Conservation (phyloP, 2,888 invertebrate species). For the Netelia virgata region DNA sequence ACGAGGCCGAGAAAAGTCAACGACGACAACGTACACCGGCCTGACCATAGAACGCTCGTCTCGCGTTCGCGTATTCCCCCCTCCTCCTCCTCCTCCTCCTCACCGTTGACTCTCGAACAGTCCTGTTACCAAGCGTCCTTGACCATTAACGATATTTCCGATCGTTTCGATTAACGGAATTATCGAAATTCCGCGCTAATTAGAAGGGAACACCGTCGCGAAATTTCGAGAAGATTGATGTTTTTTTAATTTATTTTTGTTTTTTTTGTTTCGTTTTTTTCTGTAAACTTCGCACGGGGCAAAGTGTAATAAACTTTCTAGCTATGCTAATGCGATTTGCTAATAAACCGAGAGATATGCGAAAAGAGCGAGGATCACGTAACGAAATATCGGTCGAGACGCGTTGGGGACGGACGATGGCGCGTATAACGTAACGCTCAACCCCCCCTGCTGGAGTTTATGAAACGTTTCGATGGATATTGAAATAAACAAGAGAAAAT, state of each 20-base stretch:
- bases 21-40: slow-evolving; percentile 25
- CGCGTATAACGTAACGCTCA: neutral
- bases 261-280: neutral
- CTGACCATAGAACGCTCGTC: slow-evolving; percentile 1
- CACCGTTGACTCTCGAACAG: no score
- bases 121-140: no score
- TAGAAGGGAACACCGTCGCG: neutral
- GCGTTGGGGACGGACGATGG: neutral
- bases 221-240: slow-evolving; percentile 2
- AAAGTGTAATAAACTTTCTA: neutral
- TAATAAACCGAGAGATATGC: slow-evolving; percentile 27
- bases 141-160: slow-evolving; percentile 2
- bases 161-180: slow-evolving; percentile 20
- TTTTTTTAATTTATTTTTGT: slow-evolving; percentile 8
- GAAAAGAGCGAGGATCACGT: slow-evolving; percentile 12
- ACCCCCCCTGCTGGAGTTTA: no score
- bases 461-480: no score
- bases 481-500: no score
- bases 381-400: neutral
- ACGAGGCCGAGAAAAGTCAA: slow-evolving; percentile 31
- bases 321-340: slow-evolving; percentile 38
- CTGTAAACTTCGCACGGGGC: neutral
- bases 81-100: no score
- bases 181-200: neutral
- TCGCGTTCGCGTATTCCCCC: no score